Percentiles rank a stretch among this genome's conserved stretches.
These are phyloP conservation scores for Agelastica alni DNA, from an alignment of 2,888 invertebrate genomes.

Conservation along the genomic window DNA sequence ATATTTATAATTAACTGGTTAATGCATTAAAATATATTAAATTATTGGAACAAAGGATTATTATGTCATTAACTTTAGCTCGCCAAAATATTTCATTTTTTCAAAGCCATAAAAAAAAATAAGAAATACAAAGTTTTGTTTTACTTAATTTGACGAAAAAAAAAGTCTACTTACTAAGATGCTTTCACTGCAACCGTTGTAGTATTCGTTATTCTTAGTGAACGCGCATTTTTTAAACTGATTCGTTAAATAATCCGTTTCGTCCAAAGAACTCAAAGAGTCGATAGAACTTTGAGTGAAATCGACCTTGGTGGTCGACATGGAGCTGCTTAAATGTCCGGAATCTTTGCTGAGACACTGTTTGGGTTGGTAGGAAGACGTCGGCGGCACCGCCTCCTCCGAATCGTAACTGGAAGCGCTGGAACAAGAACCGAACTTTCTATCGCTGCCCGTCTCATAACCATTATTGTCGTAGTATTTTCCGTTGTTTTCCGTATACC, in stretches of 20 bases:
- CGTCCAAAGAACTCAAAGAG: slow-evolving; percentile 55
- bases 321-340: slow-evolving; percentile 53
- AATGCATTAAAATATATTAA: no score
- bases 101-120: no score
- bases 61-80: no score
- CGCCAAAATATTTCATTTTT: no score
- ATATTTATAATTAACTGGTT: no score
- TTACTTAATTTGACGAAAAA: no score
- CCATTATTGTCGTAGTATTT: slow-evolving; percentile 50
- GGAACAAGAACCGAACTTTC: slow-evolving; percentile 53
- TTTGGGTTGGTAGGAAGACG: slow-evolving; percentile 32
- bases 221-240: slow-evolving; percentile 51
- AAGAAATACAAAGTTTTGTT: no score
- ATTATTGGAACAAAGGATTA: no score
- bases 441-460: slow-evolving; percentile 51
- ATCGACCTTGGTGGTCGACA: slow-evolving; percentile 51
- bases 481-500: slow-evolving; percentile 38
- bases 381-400: slow-evolving; percentile 42
- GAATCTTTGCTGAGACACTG: slow-evolving; percentile 54
- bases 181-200: slow-evolving; percentile 41
- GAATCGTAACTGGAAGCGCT: slow-evolving; percentile 56
- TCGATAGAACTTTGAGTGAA: slow-evolving; percentile 55
- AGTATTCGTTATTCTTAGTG: slow-evolving; percentile 36
- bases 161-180: slow-evolving; percentile 42
- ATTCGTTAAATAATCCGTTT: slow-evolving; percentile 53